Base-by-base conservation (phyloP, 2,797 vertebrate genomes). In the Numenius phaeopus region DNA sequence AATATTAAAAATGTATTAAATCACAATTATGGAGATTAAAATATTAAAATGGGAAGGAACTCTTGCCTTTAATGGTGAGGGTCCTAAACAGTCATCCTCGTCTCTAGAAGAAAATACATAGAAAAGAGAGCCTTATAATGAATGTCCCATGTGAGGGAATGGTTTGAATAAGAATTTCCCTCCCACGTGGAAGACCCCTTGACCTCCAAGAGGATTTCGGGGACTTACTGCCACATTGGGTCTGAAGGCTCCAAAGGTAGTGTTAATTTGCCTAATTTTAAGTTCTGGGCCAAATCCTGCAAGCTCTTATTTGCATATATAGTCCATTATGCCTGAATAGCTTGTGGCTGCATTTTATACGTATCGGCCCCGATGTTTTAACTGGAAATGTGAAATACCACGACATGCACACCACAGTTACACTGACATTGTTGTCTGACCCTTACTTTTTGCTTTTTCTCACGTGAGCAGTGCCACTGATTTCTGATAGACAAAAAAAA, bases 111-210 rank as follows among this genome's bases (percentile, higher is more conserved):
- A 40, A 58, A 78, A 90, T 49, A 26, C 4, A 22, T 4, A n/a
- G 32, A 32, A 29, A 54, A 79, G 32, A 80, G 67, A 84, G 32
- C n/a, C 54, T 83, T 83, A 57, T 18, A 64, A 39, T 81, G 87
- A 85, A 52, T 83, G 61, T 75, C 67, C 64, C 47, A 40, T 46
- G 34, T 34, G 80, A 77, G 69, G 58, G 76, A 84, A 88, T 20
- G 64, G 54, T 76, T 94, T 92, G 90, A 94, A 90, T 90, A 94
- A 86, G 55, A 95, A 87, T 94, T 91, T 40, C 61, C 11, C 24
- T 96, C 65, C 72, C 66, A 55, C 3, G 11, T 71, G 85, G 75
- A 96, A 83, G 76, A 92, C 84, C 70, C 66, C 19, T 91, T 95
- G 94, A 94, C 73, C 87, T 94, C 77, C 0, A 0, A 24, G 88